Percentiles rank a stretch among this genome's conserved stretches.
These are phyloP conservation scores for Tachysurus vachellii DNA, from an alignment of 2,113 vertebrate species.

Conservation along the genomic window DNA sequence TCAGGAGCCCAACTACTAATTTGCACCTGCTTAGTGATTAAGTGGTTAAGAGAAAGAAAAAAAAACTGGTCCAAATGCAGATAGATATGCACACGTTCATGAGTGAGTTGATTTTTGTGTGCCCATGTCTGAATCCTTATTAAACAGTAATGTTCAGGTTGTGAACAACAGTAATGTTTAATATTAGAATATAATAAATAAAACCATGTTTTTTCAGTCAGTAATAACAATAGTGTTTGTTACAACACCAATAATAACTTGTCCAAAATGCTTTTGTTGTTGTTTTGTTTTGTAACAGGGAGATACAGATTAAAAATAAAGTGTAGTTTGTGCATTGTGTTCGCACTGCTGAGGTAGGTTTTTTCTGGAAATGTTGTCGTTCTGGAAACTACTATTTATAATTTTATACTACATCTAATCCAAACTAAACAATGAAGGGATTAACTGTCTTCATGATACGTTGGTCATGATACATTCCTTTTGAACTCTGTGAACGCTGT, in stretches of 20 bases:
- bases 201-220: not conserved
- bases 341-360: not conserved
- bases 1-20: not conserved
- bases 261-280: not conserved
- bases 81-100: not conserved
- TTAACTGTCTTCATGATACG: not conserved
- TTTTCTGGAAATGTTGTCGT: not conserved
- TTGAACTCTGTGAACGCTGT: not conserved
- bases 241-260: not conserved
- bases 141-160: not conserved
- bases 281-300: not conserved
- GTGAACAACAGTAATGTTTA: not conserved
- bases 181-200: not conserved
- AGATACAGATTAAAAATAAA: not conserved
- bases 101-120: not conserved
- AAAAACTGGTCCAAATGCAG: not conserved
- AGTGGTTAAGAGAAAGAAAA: no score
- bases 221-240: not conserved
- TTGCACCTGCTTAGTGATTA: not conserved
- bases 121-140: not conserved
- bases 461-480: not conserved
- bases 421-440: not conserved
- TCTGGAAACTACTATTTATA: not conserved
- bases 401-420: not conserved
- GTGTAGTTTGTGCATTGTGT: not conserved